Evolutionary conservation across 1,140 invertebrate species (phyloP).

Genomic region (Drosophila virilis): DNA sequence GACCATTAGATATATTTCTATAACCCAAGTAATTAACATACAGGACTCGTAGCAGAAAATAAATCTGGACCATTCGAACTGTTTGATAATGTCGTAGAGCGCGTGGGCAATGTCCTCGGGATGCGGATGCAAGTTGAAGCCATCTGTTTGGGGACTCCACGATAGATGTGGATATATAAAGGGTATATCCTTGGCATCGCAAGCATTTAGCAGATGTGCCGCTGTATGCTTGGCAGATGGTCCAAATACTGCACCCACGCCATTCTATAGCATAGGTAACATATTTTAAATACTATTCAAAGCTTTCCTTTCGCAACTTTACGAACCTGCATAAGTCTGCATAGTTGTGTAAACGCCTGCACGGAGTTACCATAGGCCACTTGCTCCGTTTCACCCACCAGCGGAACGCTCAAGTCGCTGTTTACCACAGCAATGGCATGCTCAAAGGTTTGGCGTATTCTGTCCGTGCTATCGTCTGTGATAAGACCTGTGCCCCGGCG

Average conservation of each 20-base stretch:
- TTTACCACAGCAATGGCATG: constrained; percentile 75
- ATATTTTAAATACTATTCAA: neutral
- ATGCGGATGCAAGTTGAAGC: constrained; percentile 94
- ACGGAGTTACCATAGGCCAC: constrained; percentile 80
- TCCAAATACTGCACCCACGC: constrained; percentile 92
- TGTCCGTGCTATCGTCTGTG: constrained; percentile 61
- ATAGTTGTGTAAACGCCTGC: constrained; percentile 80
- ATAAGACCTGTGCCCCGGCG: constrained; percentile 62
- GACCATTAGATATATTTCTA: neutral
- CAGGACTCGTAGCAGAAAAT: constrained; percentile 93
- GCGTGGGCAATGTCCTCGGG: constrained; percentile 89
- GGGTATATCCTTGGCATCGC: constrained; percentile 94
- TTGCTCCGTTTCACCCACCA: constrained; percentile 55
- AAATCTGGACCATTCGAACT: constrained; percentile 93
- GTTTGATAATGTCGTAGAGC: constrained; percentile 90
- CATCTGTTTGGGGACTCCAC: constrained; percentile 85
- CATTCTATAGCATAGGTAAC: constrained; percentile 83
- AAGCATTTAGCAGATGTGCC: constrained; percentile 93
- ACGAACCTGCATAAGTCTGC: constrained; percentile 82
- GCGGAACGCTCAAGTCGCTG: constrained; percentile 64
- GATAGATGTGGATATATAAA: constrained; percentile 91
- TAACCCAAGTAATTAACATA: constrained; percentile 15
- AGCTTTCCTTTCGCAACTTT: constrained; percentile 29
- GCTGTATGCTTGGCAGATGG: constrained; percentile 88
- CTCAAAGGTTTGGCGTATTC: constrained; percentile 69